Percentiles rank a stretch among this genome's conserved stretches.
Evolutionary conservation across 1,140 invertebrate species (phyloP).

Genomic region (Drosophila repleta): DNA sequence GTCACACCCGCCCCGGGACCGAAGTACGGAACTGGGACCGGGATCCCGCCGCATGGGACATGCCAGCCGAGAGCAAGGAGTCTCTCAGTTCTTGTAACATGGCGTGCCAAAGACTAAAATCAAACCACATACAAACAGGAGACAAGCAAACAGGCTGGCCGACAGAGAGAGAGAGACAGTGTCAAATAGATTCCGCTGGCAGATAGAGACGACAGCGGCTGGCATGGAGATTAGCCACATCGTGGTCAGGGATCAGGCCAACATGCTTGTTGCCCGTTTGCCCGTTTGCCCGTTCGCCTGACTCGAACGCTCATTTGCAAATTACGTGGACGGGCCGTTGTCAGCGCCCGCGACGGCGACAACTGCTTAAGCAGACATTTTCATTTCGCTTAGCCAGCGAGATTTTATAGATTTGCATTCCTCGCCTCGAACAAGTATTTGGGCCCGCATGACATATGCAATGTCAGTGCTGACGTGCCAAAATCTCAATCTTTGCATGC

Average conservation of each 20-base stretch:
- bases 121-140: conserved; percentile 28
- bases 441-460: conserved; percentile 43
- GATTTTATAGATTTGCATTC: conserved; percentile 74
- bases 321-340: conserved; percentile 67
- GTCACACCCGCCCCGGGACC: conserved; percentile 63
- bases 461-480: conserved; percentile 43
- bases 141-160: conserved; percentile 12
- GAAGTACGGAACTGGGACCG: conserved; percentile 12
- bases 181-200: conserved; percentile 78
- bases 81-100: conserved; percentile 24
- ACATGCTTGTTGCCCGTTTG: conserved; percentile 23
- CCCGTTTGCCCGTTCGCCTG: conserved; percentile 18
- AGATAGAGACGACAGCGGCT: conserved; percentile 67
- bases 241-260: conserved; percentile 43
- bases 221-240: conserved; percentile 56
- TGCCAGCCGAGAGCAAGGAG: background rate
- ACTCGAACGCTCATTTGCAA: conserved; percentile 55
- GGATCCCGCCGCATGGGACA: background rate
- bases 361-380: conserved; percentile 60
- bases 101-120: conserved; percentile 48
- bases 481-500: conserved; percentile 38
- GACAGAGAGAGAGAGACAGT: conserved; percentile 47
- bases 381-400: conserved; percentile 60
- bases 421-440: conserved; percentile 17
- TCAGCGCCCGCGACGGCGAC: conserved; percentile 44